Base-by-base conservation (phyloP, 2,888 invertebrate species). In the Drosophila yooni region DNA sequence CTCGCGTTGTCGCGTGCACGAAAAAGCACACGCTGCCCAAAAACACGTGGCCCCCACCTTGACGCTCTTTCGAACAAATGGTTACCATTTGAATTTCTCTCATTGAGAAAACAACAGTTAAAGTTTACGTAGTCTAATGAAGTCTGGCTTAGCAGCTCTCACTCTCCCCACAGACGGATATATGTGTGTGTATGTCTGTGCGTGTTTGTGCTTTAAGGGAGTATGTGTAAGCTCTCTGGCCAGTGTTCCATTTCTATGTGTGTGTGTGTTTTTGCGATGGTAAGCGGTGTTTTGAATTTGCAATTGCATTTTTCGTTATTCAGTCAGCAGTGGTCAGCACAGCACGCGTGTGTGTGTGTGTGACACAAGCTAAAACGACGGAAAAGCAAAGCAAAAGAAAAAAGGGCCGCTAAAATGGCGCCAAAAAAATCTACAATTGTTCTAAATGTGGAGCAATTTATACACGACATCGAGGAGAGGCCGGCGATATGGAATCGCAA, bases 401-500 rank as follows among this genome's bases (percentile, higher is more conserved):
- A 62, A 52, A 57, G 46, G 25, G 43, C 59, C 51, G 51, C 25
- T 29, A 83, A 83, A 77, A 92, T 92, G 92, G 92, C 92, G 79
- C 92, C 92, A 61, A 92, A 92, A 82, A 92, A 92, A 81, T 92
- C 93, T 36, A 91, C 93, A 65, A 92, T 93, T 83, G 91, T 93
- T 58, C 78, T 93, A 66, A 93, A 93, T 88, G 92, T 93, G 70
- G 93, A 93, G 79, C 92, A 93, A 81, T 93, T 93, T 69, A 93
- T 93, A 79, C 90, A 91, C 76, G 93, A 93, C 79, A 92, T 93
- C 56, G 92, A 92, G 78, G 91, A 92, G 72, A 91, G 93, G 52
- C 93, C 93, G 40, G 93, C 93, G 61, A 93, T 93, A 78, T 93
- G 93, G 93, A 93, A 93, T 88, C 93, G 93, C 56, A 93, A 93